These are phyloP conservation scores for Morone chrysops DNA, from an alignment of 2,113 vertebrate genomes.

Conservation along the genomic window DNA sequence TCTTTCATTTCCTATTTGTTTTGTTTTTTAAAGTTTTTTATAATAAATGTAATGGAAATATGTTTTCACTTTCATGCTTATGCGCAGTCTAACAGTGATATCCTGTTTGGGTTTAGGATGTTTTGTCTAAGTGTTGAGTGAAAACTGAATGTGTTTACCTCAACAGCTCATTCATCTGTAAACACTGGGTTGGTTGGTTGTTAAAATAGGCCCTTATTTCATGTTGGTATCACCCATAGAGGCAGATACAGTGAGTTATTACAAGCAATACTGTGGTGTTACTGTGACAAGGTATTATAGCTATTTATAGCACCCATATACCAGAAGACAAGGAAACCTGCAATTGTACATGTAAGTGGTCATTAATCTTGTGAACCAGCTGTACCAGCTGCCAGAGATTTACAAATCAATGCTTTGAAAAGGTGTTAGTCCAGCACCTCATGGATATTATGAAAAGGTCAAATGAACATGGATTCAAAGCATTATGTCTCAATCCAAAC, in stretches of 20 bases:
- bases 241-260: not conserved
- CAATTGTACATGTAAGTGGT: slow-evolving; percentile 5
- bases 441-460: not conserved
- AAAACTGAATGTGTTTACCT: not conserved
- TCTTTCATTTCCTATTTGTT: too few species aligned
- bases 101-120: not conserved
- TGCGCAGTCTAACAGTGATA: not conserved
- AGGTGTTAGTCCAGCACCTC: not conserved
- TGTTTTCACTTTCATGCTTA: not conserved
- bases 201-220: slow-evolving; percentile 1
- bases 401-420: not conserved
- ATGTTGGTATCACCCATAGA: not conserved
- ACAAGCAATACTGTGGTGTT: not conserved
- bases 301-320: slow-evolving; percentile 22
- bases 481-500: not conserved
- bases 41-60: not conserved
- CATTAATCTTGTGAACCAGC: slow-evolving; percentile 20
- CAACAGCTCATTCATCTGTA: not conserved
- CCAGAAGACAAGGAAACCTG: slow-evolving; percentile 23
- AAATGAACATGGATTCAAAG: not conserved
- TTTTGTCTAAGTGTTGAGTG: not conserved
- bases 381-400: not conserved
- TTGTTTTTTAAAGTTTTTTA: too few species aligned
- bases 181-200: not conserved
- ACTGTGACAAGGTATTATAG: not conserved